Conservation (phyloP, 2,888 invertebrate genomes). For the Macaria notata region DNA sequence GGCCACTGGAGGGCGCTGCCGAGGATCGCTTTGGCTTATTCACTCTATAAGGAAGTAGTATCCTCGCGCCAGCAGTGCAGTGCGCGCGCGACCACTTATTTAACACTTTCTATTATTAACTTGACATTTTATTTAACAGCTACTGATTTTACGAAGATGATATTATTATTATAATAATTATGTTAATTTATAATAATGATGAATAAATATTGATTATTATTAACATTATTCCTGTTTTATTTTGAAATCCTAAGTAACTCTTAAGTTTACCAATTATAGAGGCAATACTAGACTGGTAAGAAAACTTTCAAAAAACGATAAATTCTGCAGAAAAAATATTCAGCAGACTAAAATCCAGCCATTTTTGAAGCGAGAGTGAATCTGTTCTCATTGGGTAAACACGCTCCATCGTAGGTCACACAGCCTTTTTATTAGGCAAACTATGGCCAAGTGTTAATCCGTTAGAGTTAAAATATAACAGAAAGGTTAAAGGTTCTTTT, state of each 20-base stretch:
- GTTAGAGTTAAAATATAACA: no score
- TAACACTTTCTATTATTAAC: constrained; percentile 42
- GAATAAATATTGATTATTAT: constrained; percentile 62
- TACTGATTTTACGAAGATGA: constrained; percentile 64
- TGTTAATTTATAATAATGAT: constrained; percentile 67
- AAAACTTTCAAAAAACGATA: no score
- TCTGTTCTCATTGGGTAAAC: no score
- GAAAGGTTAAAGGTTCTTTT: no score
- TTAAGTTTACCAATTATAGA: no score
- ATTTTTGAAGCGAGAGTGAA: no score
- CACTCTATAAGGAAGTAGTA: constrained; percentile 67
- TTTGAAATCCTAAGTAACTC: constrained; percentile 1
- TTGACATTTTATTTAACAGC: constrained; percentile 61
- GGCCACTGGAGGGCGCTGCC: constrained; percentile 24
- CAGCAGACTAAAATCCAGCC: no score
- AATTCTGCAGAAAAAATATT: no score
- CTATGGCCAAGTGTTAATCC: no score
- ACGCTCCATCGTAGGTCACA: no score
- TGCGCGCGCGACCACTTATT: constrained; percentile 35
- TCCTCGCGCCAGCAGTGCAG: constrained; percentile 42
- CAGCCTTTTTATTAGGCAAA: no score
- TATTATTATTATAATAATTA: constrained; percentile 58
- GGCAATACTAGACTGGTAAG: no score
- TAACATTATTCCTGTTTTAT: constrained; percentile 57
- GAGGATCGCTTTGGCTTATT: constrained; percentile 74